Percentiles rank a stretch among this genome's conserved stretches.
Conservation (phyloP, 2,113 vertebrate species). For the Triplophysa dalaica region DNA sequence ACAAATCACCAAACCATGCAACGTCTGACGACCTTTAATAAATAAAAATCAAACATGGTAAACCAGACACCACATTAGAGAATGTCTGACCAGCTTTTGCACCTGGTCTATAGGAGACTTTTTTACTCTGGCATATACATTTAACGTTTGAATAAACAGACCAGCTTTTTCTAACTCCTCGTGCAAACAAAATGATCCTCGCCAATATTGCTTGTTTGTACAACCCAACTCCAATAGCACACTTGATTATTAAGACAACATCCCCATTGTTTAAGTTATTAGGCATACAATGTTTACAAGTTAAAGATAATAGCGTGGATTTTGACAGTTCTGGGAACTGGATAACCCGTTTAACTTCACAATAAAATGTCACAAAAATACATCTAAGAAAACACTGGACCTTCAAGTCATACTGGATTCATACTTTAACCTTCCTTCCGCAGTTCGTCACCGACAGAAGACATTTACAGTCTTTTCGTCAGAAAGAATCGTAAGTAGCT, state of each 20-base stretch:
- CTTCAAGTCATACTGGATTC: conserved; percentile 11
- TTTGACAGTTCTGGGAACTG: background rate
- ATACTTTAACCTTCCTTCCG: conserved; percentile 1
- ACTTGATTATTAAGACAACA: too few relatives aligned
- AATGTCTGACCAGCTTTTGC: too few relatives aligned
- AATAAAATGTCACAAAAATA: background rate
- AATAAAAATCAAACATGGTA: conserved; percentile 2
- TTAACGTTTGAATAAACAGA: background rate
- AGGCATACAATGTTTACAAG: conserved; percentile 10
- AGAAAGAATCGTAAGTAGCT: background rate
- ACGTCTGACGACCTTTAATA: conserved; percentile 8
- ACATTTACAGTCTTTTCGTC: background rate
- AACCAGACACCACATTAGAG: background rate
- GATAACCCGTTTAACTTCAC: background rate
- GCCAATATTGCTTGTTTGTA: background rate
- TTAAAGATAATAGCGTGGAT: background rate
- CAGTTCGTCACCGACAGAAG: background rate
- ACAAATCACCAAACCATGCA: conserved; percentile 17
- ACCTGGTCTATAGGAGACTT: too few relatives aligned
- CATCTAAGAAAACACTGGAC: background rate
- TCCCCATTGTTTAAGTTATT: background rate
- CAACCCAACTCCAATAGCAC: too few relatives aligned
- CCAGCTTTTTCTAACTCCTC: background rate
- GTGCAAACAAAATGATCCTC: background rate
- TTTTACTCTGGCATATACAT: too few relatives aligned